Evolutionary conservation across 2,888 invertebrate genomes (phyloP).

Genomic region (Philaethria dido): DNA sequence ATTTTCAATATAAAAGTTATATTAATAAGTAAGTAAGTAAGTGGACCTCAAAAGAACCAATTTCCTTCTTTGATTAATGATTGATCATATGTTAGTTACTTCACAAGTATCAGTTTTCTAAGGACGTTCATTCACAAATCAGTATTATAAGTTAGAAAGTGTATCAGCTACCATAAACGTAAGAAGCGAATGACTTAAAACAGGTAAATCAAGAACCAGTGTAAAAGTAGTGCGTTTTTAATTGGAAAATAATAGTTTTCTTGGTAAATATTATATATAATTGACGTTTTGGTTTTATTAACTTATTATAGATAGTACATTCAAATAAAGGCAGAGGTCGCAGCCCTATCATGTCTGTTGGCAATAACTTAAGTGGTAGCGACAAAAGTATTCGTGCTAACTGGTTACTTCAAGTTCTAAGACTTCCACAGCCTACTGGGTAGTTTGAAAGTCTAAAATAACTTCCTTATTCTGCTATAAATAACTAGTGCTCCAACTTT

Average conservation of each 20-base stretch:
- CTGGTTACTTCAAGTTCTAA: constrained; percentile 50
- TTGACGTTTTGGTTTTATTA: constrained; percentile 11
- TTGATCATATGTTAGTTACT: no score
- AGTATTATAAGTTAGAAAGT: background rate
- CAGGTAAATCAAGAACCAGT: no score
- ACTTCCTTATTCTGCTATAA: background rate
- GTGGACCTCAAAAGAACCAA: no score
- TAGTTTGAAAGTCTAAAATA: background rate
- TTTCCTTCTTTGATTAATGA: no score
- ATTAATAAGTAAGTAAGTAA: no score
- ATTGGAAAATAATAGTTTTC: background rate
- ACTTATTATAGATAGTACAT: constrained; percentile 34
- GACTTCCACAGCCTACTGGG: constrained; percentile 35
- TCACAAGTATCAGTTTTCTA: no score
- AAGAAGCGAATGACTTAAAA: no score
- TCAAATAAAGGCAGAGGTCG: constrained; percentile 42
- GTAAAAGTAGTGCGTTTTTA: background rate
- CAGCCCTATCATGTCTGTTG: constrained; percentile 58
- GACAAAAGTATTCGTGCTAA: constrained; percentile 64
- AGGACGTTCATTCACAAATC: background rate
- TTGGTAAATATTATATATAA: background rate
- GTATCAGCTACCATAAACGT: background rate
- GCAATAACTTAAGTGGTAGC: constrained; percentile 70
- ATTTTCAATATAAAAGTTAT: no score
- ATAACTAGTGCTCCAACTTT: background rate